Evolutionary conservation across 2,888 invertebrate genomes (phyloP).

Genomic region (Quadroppia sp.): DNA sequence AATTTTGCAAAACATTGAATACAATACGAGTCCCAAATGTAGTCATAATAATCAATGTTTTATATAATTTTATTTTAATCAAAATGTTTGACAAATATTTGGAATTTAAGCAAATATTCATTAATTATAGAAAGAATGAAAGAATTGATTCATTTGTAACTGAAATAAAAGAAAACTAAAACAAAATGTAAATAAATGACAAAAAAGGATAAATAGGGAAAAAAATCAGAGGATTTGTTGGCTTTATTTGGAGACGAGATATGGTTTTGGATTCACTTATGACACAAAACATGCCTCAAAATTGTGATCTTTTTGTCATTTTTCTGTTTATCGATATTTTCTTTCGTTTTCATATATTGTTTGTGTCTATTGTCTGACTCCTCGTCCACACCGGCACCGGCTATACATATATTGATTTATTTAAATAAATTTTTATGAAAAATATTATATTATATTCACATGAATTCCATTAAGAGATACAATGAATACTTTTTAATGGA

Average conservation of each 20-base stretch:
- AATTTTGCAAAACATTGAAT: no score
- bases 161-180: background rate
- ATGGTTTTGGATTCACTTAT: slow-evolving; percentile 3
- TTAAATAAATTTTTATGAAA: no score
- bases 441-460: no score
- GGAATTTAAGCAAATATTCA: no score
- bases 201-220: background rate
- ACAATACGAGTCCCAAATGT: no score
- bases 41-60: no score
- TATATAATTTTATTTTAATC: background rate
- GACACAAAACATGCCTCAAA: background rate
- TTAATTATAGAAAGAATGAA: no score
- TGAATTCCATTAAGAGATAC: no score
- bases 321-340: background rate
- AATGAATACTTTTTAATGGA: no score
- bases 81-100: no score
- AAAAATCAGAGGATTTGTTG: background rate
- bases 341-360: background rate
- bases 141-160: background rate
- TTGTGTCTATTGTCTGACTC: background rate
- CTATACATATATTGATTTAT: no score
- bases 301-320: background rate
- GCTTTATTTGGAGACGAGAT: background rate
- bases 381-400: no score
- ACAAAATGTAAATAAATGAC: background rate